Base-by-base conservation (phyloP, 2,888 invertebrate species). In the Drosophila colorata region DNA sequence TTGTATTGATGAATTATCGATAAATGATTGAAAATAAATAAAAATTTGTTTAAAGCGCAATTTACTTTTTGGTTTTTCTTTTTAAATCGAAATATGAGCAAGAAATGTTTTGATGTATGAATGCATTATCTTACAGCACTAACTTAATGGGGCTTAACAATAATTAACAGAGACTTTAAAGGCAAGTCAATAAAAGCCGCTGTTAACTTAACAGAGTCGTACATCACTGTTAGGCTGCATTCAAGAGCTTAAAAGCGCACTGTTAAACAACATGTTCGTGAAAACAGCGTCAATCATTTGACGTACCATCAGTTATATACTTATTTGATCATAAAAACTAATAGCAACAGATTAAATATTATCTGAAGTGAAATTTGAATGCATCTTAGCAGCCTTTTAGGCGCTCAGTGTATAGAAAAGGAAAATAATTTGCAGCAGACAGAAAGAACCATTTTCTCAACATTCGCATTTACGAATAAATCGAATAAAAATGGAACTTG, bases 41-140 rank as follows among this genome's bases (percentile, higher is more conserved):
- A 61, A 46, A 77, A 77, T 18, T 14, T 8, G 41, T 53, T 41
- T 77, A 65, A 87, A 75, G 75, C 82, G 82, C 63, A 87, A 75
- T 85, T 70, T 63, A 53, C 40, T 28, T 47, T 53, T 55, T 55
- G 43, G 23, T 69, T 65, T 23, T 64, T 58, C 48, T 57, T 48
- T 28, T 9, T 33, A 33, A 13, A 33, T 56, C 31, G 67, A 57
- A 73, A 76, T 46, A 78, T 77, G 79, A 51, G 46, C 52, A 55
- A 58, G 41, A 56, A 73, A 86, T 86, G 84, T 41, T 71, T 38
- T 35, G 37, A 63, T 82, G 80, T 47, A 72, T 59, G 52, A 71
- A 68, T 70, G 75, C 65, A 23, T n/a, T 55, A 38, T 33, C 41
- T 73, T 74, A 72, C 13, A 4, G 20, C 18, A 47, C 55, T 81